Evolutionary conservation across 2,888 invertebrate genomes (phyloP).

Genomic region (Apantesis nais): DNA sequence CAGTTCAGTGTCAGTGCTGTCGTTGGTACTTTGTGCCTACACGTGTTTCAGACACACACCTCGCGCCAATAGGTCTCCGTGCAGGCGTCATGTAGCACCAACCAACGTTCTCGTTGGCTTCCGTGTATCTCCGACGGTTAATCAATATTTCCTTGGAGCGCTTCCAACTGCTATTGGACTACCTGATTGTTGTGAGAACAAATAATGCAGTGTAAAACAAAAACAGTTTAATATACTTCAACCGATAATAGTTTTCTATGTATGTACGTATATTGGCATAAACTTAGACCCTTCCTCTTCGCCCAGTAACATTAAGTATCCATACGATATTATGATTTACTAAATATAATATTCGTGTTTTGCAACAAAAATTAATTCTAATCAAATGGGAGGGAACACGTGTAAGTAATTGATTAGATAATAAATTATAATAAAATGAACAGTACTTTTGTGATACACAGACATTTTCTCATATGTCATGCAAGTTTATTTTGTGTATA

Average conservation of each 20-base stretch:
- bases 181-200: background rate
- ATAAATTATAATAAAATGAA: too few relatives aligned
- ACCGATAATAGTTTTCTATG: background rate
- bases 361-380: too few relatives aligned
- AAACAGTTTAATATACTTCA: background rate
- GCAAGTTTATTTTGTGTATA: too few relatives aligned
- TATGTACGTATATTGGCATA: background rate
- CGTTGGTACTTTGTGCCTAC: background rate
- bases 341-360: background rate
- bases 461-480: too few relatives aligned
- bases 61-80: background rate
- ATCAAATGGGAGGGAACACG: background rate
- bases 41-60: background rate
- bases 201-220: background rate
- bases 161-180: background rate
- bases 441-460: too few relatives aligned
- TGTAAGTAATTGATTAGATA: too few relatives aligned
- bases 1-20: background rate
- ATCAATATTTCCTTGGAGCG: conserved; percentile 1
- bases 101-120: background rate
- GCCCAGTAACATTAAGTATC: background rate
- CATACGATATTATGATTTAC: background rate
- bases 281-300: too few relatives aligned
- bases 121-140: background rate
- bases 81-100: background rate